Evolutionary conservation across 2,888 invertebrate species (phyloP).

Genomic region (Metellina segmentata): DNA sequence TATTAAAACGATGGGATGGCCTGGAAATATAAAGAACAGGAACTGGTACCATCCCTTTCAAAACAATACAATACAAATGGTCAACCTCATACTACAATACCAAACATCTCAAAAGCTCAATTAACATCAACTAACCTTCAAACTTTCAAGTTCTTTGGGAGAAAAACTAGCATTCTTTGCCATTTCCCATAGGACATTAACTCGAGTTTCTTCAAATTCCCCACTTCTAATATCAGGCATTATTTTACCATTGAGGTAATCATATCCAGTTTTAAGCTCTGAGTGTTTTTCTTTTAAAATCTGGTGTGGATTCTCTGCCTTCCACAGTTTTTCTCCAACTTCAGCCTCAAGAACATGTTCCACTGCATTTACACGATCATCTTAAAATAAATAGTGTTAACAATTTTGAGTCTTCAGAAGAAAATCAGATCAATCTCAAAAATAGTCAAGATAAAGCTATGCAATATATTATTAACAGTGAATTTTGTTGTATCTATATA

Average conservation of each 20-base stretch:
- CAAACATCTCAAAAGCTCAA: too few relatives aligned
- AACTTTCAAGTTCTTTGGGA: constrained; percentile 89
- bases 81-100: too few relatives aligned
- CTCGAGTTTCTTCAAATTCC: constrained; percentile 95
- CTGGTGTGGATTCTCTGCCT: constrained; percentile 71
- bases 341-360: constrained; percentile 75
- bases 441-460: too few relatives aligned
- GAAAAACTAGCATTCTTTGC: constrained; percentile 91
- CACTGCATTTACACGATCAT: constrained; percentile 59
- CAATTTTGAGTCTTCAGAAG: neutral
- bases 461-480: too few relatives aligned
- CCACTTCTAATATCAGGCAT: constrained; percentile 89
- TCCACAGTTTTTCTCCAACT: constrained; percentile 60
- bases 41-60: too few relatives aligned
- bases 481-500: too few relatives aligned
- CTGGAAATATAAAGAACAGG: too few relatives aligned
- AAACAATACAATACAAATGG: too few relatives aligned
- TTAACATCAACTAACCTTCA: constrained; percentile 85
- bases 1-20: too few relatives aligned
- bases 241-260: constrained; percentile 87
- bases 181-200: constrained; percentile 92
- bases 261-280: constrained; percentile 89
- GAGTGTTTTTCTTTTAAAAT: constrained; percentile 84
- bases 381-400: constrained; percentile 18
- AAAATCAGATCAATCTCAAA: neutral